phyloP scores from a whole-genome alignment of 2,888 invertebrate genomes.

The Drosophila longiperda region DNA sequence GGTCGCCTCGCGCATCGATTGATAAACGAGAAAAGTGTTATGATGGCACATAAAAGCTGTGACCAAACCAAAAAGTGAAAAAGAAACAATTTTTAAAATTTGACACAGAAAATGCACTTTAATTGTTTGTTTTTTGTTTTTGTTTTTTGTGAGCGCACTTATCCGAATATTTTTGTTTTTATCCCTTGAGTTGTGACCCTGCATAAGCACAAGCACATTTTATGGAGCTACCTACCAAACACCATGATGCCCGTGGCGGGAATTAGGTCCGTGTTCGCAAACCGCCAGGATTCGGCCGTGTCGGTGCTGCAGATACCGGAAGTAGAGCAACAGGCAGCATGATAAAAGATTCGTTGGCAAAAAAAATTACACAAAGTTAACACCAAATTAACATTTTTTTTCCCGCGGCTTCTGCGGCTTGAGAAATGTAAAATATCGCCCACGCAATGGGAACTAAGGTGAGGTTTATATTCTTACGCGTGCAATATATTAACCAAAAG shows the following conservation, averaged over 20 bases:
- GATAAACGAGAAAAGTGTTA: constrained; percentile 93
- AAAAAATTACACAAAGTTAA: constrained; percentile 75
- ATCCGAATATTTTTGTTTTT: constrained; percentile 8
- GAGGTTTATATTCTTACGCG: constrained; percentile 9
- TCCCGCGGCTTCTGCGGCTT: constrained; percentile 5
- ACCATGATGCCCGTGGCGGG: constrained; percentile 94
- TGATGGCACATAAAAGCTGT: constrained; percentile 96
- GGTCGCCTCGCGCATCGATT: constrained; percentile 91
- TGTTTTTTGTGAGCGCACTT: neutral
- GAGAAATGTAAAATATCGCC: constrained; percentile 48
- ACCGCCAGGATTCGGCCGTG: constrained; percentile 89
- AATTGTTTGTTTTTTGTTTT: constrained; percentile 11
- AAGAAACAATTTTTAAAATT: constrained; percentile 1
- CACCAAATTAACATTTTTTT: constrained; percentile 78
- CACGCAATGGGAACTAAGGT: constrained; percentile 8
- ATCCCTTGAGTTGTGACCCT: constrained; percentile 13
- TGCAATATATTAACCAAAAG: constrained; percentile 42
- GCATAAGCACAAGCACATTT: constrained; percentile 22
- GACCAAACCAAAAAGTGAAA: constrained; percentile 21
- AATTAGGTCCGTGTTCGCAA: constrained; percentile 90
- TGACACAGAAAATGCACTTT: constrained; percentile 12
- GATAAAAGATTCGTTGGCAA: constrained; percentile 19
- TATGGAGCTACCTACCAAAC: constrained; percentile 87
- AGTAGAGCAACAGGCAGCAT: constrained; percentile 17
- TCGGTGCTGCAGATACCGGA: constrained; percentile 87